Evolutionary conservation across 2,888 invertebrate genomes (phyloP).

Genomic region (Vannuccia rotundouncinata): DNA sequence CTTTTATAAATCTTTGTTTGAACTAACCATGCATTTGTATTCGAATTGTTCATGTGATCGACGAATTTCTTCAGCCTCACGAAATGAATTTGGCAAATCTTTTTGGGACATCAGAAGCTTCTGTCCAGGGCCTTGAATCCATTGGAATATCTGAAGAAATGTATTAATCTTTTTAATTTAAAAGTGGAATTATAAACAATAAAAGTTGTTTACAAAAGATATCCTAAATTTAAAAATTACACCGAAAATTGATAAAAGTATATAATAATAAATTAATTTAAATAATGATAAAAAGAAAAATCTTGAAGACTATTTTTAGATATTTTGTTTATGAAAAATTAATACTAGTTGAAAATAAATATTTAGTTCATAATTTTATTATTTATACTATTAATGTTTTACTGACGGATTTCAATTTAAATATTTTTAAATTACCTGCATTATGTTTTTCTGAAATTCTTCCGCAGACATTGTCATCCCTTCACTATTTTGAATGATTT

Average conservation of each 20-base stretch:
- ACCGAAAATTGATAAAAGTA: not conserved
- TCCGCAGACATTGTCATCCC: not conserved
- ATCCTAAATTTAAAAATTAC: not conserved
- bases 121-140: slow-evolving; percentile 35
- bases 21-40: slow-evolving; percentile 38
- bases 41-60: slow-evolving; percentile 37
- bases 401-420: too few species aligned
- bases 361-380: too few species aligned
- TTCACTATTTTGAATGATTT: not conserved
- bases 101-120: slow-evolving; percentile 33
- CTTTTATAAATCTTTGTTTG: too few species aligned
- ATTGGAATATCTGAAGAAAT: slow-evolving; percentile 20
- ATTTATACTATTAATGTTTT: too few species aligned
- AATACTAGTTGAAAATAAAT: too few species aligned
- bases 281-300: not conserved
- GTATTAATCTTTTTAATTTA: not conserved
- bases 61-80: slow-evolving; percentile 33
- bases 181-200: not conserved
- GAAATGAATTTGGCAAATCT: slow-evolving; percentile 11
- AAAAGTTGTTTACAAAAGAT: not conserved
- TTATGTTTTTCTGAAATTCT: not conserved
- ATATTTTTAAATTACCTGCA: not conserved
- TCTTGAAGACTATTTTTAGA: not conserved
- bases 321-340: not conserved
- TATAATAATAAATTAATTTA: not conserved